Evolutionary conservation across 2,797 vertebrate genomes (phyloP), one percentile per base, ranked within the genome.

Genomic region (Tenualosa ilisha): DNA sequence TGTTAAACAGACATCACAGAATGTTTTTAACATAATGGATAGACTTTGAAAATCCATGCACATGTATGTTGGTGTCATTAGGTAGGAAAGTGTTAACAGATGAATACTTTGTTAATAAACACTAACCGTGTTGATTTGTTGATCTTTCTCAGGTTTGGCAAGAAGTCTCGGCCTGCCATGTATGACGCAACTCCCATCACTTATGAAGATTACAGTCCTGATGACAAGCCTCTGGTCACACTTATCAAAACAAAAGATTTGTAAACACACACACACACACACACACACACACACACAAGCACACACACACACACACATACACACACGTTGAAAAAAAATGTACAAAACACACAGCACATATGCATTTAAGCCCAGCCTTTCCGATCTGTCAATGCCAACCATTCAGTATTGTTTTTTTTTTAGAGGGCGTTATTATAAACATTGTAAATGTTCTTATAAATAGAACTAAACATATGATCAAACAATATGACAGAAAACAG

Each of bases 241-340:
- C 96, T 99, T 92, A 99, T 99, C 93, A 99, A 99, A 96, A 99
- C 98, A 22, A 99, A 99, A 96, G 98, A 99, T 99, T 98, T 99
- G 97, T 99, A 97, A 97, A 84, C 90, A 93, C 90, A 79, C n/a
- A 50, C 92, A 94, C 90, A 88, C 93, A 92, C 13, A 54, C 61
- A 61, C 79, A 83, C 81, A 84, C 15, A 46, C 51, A 84, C 61
- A 86, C 53, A 79, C 61, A 54, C 8, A 85, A 85, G 82, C 88
- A 24, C 83, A 49, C 86, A 65, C 86, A 82, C 83, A 85, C 75
- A 83, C 85, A 49, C 86, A 65, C 86, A 82, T 82, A 85, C 75
- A 83, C 85, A 83, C 84, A 46, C 46, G 46, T 7, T 46, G 46
- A 46, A 46, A 46, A 46, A 46, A 83, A 83, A 85, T 7, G 82